These are phyloP conservation scores for Cryptops parisi DNA, from an alignment of 2,888 invertebrate species.

Conservation along the genomic window DNA sequence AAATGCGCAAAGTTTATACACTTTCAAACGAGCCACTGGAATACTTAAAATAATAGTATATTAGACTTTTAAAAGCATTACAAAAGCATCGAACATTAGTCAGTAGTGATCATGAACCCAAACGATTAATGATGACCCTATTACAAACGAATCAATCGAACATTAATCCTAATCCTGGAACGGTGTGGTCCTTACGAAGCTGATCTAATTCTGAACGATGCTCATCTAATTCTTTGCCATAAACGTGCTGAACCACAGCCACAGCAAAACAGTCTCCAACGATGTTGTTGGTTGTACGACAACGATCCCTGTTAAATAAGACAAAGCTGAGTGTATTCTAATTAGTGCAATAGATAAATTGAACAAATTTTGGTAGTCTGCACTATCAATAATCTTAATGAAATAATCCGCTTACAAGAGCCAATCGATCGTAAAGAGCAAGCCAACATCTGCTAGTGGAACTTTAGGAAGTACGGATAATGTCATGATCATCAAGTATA, in stretches of 20 bases:
- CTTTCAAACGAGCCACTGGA: too few relatives aligned
- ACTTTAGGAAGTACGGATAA: constrained; percentile 60
- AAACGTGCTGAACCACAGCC: constrained; percentile 66
- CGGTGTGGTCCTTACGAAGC: not conserved
- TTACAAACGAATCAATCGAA: not conserved
- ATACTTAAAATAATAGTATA: too few relatives aligned
- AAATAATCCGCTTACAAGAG: constrained; percentile 84
- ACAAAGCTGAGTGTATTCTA: not conserved
- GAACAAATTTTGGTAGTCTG: too few relatives aligned
- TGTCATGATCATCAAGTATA: constrained; percentile 64
- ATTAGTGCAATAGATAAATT: not conserved
- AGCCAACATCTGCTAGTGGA: constrained; percentile 62
- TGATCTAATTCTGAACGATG: not conserved
- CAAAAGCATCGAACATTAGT: too few relatives aligned
- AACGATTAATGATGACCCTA: too few relatives aligned
- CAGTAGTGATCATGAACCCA: too few relatives aligned
- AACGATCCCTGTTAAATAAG: constrained; percentile 55
- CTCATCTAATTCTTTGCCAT: constrained; percentile 46
- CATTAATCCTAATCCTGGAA: not conserved
- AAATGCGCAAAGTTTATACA: too few relatives aligned
- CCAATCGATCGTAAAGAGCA: constrained; percentile 78
- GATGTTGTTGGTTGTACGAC: constrained; percentile 76
- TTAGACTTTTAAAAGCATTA: too few relatives aligned
- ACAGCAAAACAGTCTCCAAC: constrained; percentile 76
- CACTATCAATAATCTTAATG: too few relatives aligned